Evolutionary conservation across 2,888 invertebrate genomes (phyloP), one percentile per base, ranked within the genome.

Genomic region (Prosapia bicincta): DNA sequence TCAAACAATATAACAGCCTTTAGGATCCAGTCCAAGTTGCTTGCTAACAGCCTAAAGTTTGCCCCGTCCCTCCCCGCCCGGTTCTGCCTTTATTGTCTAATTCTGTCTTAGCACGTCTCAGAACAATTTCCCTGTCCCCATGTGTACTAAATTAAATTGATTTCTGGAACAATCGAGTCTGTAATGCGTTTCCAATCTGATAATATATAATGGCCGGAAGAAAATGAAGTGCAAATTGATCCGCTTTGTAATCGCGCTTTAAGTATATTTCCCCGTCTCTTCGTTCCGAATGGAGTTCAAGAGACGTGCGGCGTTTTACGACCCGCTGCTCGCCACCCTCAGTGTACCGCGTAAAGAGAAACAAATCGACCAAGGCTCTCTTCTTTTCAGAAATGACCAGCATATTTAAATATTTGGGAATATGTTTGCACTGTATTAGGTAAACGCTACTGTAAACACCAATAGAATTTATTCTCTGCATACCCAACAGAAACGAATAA

Each of bases 51-150:
- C 15, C 38, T 38, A 15, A 38, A 38, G 38, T 38, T 38, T 38
- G 3, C 38, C 38, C 38, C 38, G 3, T 15, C 15, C 38, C 38
- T 15, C 38, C 38, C 9, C 15, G n/a, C 38, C 38, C 38, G 38
- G 38, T 13, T 7, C 38, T 38, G 38, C 38, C 38, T 38, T 38
- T 38, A 38, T 38, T 38, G 38, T 38, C 38, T 38, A 38, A 38
- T 38, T 38, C 38, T 3, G 38, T 15, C 54, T 54, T n/a, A 54
- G 54, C 3, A 54, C 54, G 54, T 54, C 54, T 54, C 20, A n/a
- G 54, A 54, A 54, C 54, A 54, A 54, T 54, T 54, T 54, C 54
- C 54, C 54, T 54, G 54, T 54, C 54, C 54, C 54, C 54, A 54
- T 54, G 54, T 54, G 54, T 54, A 54, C 54, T 54, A 54, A 54